These are phyloP conservation scores for Saimiri boliviensis DNA, from an alignment of 2,113 vertebrate species.

Conservation along the genomic window DNA sequence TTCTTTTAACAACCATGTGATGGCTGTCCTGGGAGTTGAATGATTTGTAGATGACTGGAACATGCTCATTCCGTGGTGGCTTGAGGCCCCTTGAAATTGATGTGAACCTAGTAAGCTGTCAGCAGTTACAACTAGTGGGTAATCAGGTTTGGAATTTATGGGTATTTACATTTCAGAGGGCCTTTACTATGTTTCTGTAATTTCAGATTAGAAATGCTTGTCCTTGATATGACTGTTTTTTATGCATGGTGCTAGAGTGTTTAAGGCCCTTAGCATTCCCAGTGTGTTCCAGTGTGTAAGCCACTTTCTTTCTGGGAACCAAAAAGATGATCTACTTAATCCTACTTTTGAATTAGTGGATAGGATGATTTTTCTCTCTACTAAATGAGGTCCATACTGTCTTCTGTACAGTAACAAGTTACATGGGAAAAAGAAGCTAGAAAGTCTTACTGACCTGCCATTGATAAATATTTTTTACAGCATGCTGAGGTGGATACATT, in stretches of 20 bases:
- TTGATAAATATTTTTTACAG: background rate
- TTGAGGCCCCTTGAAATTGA: constrained; percentile 56
- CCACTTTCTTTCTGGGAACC: background rate
- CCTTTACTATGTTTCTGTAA: background rate
- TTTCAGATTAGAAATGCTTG: constrained; percentile 25
- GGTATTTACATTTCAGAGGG: constrained; percentile 52
- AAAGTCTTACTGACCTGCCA: background rate
- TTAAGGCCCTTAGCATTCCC: background rate
- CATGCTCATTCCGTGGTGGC: constrained; percentile 35
- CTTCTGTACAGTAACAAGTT: background rate
- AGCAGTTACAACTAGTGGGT: constrained; percentile 44
- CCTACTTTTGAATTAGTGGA: background rate
- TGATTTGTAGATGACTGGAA: constrained; percentile 37
- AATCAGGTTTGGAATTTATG: constrained; percentile 60
- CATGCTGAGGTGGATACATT: background rate
- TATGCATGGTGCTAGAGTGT: background rate
- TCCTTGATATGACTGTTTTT: constrained; percentile 22
- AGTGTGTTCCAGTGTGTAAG: background rate
- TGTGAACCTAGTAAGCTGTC: constrained; percentile 43
- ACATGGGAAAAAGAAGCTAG: background rate
- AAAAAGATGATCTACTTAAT: background rate
- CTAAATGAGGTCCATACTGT: background rate
- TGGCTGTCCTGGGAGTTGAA: constrained; percentile 35
- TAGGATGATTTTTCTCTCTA: background rate
- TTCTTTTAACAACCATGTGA: background rate